phyloP scores from a whole-genome alignment of 2,113 vertebrate species.

The Chloropsis cyanopogon region DNA sequence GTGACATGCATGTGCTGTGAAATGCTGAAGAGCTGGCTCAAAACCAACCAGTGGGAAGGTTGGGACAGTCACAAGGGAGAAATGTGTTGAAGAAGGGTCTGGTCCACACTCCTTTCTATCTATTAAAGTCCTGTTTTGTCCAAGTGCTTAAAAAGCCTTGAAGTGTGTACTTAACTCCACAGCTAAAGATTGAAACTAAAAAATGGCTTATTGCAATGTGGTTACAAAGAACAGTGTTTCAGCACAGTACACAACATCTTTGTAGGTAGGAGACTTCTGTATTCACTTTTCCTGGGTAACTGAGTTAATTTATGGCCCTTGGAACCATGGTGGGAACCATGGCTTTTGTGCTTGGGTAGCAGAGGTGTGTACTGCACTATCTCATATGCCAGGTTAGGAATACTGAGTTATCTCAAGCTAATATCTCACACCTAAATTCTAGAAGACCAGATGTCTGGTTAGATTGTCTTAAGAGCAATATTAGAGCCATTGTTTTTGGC shows the following conservation, averaged over 20 bases:
- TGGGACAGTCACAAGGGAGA: not conserved
- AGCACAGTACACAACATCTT: fast-evolving
- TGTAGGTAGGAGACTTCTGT: not conserved
- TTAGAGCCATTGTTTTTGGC: not conserved
- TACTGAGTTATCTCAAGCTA: no score
- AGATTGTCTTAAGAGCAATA: not conserved
- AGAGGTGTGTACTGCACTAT: not conserved
- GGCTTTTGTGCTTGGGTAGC: not conserved
- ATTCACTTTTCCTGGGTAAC: fast-evolving
- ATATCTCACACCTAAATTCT: not conserved
- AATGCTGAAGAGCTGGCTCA: not conserved
- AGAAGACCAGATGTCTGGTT: not conserved
- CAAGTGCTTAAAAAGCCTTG: not conserved
- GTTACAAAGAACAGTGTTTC: not conserved
- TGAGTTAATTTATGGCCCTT: not conserved
- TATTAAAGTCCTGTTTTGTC: not conserved
- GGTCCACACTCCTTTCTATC: not conserved
- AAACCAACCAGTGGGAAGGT: not conserved
- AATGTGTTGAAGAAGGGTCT: not conserved
- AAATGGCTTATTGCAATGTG: not conserved
- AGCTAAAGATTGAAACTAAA: not conserved
- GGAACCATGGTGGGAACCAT: not conserved
- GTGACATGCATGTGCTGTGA: not conserved
- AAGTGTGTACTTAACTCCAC: not conserved
- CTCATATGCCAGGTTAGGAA: no score